These are phyloP conservation scores for Orthosia incerta DNA, from an alignment of 2,888 invertebrate genomes.

Conservation along the genomic window DNA sequence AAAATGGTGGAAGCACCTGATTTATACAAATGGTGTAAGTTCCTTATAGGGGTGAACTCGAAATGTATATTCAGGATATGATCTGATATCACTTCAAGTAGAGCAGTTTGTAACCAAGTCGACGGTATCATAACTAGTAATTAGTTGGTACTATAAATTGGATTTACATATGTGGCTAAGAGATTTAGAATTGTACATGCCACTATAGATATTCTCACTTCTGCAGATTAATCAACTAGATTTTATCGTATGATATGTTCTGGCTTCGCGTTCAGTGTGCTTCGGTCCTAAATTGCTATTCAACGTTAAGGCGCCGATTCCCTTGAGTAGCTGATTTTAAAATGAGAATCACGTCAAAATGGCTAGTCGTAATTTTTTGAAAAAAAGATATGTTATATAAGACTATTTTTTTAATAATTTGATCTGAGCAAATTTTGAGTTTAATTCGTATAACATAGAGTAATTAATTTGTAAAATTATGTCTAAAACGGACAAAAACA, in stretches of 20 bases:
- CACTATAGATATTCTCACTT: background rate
- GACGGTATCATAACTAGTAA: constrained; percentile 14
- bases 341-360: no score
- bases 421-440: no score
- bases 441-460: no score
- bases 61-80: constrained; percentile 38
- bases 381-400: no score
- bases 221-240: background rate
- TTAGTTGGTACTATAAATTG: constrained; percentile 26
- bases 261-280: background rate
- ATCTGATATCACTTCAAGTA: constrained; percentile 26
- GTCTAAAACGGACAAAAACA: no score
- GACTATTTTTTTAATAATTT: no score
- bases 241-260: background rate
- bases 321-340: no score
- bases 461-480: no score
- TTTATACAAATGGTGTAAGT: constrained; percentile 39
- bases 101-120: constrained; percentile 20
- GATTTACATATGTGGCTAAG: constrained; percentile 18
- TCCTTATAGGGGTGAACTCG: constrained; percentile 40
- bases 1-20: constrained; percentile 41
- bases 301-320: no score
- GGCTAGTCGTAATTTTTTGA: no score
- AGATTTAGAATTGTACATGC: background rate
- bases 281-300: background rate